Base-by-base conservation (phyloP, 2,888 invertebrate species). In the Aleiodes leptofemur region DNA sequence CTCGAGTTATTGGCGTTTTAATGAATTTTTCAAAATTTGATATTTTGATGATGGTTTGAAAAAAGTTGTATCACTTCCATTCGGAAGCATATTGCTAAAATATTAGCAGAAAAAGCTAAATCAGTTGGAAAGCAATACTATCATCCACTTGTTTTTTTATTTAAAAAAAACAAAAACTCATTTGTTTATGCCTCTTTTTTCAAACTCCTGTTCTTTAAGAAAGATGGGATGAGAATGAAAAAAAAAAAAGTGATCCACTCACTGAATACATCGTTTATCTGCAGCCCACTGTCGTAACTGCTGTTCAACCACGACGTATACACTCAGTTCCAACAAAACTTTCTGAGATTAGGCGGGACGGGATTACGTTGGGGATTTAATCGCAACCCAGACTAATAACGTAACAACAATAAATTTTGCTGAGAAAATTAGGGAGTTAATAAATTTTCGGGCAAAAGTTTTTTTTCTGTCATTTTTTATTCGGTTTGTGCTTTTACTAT, bases 301-400 rank as follows among this genome's bases (percentile, higher is more conserved):
- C 34, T 9, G 55, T 55, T 55, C 14, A 43, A 43, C 43, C 55
- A 16, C 55, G 61, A 34, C 34, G 6, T 38, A 61, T 38, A 61
- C 61, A 61, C 38, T 61, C 61, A 61, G 61, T 38, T 38, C 61
- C 61, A 59, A n/a, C 59, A 61, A 61, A 23, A 61, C 61, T 61
- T 34, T 61, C 38, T 13, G 61, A 61, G 61, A 61, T 61, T 61
- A 61, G 61, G 34, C 34, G n/a, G 38, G 38, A 61, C 61, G 8
- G 61, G 38, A 61, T 61, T 61, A 61, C 61, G 6, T 14, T n/a
- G 38, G 61, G 61, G 61, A 61, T 61, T 61, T 61, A 61, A 61
- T 61, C 61, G 29, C 55, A 4, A 23, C 55, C 61, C 61, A 34
- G 61, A 61, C 61, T 61, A 61, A 61, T 61, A 61, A 61, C 61